Evolutionary conservation across 2,888 invertebrate species (phyloP).

Genomic region (Cantharis nigra): DNA sequence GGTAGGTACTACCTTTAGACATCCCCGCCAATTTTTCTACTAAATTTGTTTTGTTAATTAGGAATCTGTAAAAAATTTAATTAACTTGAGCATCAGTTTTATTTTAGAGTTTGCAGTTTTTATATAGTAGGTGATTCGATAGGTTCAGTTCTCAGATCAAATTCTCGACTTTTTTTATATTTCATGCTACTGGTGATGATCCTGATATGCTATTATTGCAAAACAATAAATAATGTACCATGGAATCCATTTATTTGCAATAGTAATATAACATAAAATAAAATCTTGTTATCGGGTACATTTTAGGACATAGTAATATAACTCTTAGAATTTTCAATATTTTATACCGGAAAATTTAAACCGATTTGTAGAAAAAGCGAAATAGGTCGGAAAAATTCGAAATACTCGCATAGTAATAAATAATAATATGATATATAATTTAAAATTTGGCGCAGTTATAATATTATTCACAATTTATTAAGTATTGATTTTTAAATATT

Average conservation of each 20-base stretch:
- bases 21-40: too few relatives aligned
- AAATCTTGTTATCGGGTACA: not conserved
- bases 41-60: too few relatives aligned
- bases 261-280: not conserved
- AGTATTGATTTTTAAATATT: not conserved
- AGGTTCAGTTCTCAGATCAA: not conserved
- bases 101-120: too few relatives aligned
- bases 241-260: not conserved
- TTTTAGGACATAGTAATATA: not conserved
- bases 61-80: too few relatives aligned
- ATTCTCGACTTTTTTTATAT: not conserved
- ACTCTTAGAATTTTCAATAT: not conserved
- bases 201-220: not conserved
- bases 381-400: too few relatives aligned
- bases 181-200: too few relatives aligned
- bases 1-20: too few relatives aligned
- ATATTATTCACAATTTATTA: not conserved
- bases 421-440: too few relatives aligned
- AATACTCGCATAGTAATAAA: too few relatives aligned
- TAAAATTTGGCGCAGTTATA: not conserved
- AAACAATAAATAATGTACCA: not conserved
- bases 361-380: not conserved
- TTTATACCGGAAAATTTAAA: not conserved
- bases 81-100: too few relatives aligned
- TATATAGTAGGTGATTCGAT: too few relatives aligned